These are phyloP conservation scores for Dinomys branickii DNA, from an alignment of 2,113 vertebrate species.

Conservation along the genomic window DNA sequence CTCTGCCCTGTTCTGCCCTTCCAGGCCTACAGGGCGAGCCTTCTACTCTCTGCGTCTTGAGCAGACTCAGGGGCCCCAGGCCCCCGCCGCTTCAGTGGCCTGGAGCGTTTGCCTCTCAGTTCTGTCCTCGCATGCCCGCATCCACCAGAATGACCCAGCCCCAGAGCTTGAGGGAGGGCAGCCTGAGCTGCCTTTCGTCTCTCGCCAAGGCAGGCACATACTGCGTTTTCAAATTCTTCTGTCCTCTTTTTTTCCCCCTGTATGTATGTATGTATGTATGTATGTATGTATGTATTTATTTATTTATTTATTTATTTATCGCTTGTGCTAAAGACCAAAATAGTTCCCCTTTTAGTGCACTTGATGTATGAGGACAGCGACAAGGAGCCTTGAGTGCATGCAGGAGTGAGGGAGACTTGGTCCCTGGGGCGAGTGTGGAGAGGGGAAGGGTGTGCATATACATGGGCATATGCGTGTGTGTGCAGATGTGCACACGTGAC, in stretches of 20 bases:
- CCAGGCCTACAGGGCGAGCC: not conserved
- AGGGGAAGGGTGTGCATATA: too few relatives aligned
- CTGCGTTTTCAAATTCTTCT: conserved; percentile 80
- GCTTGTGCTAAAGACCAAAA: conserved; percentile 85
- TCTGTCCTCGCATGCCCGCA: not conserved
- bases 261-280: too few relatives aligned
- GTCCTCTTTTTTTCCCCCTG: conserved; percentile 55
- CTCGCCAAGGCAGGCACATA: conserved; percentile 82
- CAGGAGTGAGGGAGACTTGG: not conserved
- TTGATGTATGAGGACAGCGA: not conserved
- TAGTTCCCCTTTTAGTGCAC: conserved; percentile 66
- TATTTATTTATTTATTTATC: conserved; percentile 74
- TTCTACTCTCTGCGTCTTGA: not conserved
- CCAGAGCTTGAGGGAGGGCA: conserved; percentile 77
- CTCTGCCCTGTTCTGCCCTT: conserved; percentile 60
- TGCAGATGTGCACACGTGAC: not conserved
- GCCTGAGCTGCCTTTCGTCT: conserved; percentile 79
- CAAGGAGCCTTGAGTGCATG: not conserved
- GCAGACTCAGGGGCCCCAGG: not conserved
- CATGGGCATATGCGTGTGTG: not conserved
- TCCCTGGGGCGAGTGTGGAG: not conserved
- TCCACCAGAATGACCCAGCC: conserved; percentile 68
- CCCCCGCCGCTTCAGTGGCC: not conserved
- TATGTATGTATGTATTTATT: too few relatives aligned
- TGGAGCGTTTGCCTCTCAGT: not conserved